Evolutionary conservation across 2,113 vertebrate genomes (phyloP), one percentile per base, ranked within the genome.

Genomic region (Oplegnathus fasciatus): DNA sequence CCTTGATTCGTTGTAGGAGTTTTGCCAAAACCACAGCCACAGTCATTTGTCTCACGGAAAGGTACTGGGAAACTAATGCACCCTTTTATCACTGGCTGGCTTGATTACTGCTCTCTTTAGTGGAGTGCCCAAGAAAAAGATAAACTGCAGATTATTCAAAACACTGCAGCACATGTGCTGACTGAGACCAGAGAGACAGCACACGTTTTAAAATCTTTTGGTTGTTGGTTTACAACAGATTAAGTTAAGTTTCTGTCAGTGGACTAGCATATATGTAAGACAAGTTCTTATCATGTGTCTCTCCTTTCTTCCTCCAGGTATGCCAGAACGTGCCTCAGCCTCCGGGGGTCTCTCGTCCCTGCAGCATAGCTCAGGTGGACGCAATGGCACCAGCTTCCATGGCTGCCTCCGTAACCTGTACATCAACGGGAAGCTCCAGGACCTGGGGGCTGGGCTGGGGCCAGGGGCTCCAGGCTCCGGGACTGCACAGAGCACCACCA

Each of bases 351-450:
- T 97, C 10, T 97, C 97, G 0, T 95, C 97, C 0, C 85, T 98
- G 78, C 98, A 97, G 80, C 97, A 98, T 48, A 94, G 96, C 22
- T 95, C 97, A 0, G 96, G 97, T 2, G 97, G 96, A 8, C 96
- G 96, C 66, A 99, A 99, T 0, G 97, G 98, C 85, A 98, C 97
- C 22, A 98, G 97, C 86, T 99, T 99, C 92, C 98, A 97, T 0
- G 98, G 98, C 50, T 99, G 98, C 87, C 96, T 99, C 75, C 96
- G 98, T 28, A 97, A 98, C 80, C 93, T 99, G 0, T 98, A 98
- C 62, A 97, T 99, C 91, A 98, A 99, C 65, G 97, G 96, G 0
- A 97, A 98, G 81, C 97, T 99, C 64, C 98, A 99, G 88, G 97
- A 99, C 91, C 96, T 99, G 80, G 96, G 95, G 40, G 97, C 96